Evolutionary conservation across 2,797 vertebrate species (phyloP).

Genomic region (Microhierax caerulescens): DNA sequence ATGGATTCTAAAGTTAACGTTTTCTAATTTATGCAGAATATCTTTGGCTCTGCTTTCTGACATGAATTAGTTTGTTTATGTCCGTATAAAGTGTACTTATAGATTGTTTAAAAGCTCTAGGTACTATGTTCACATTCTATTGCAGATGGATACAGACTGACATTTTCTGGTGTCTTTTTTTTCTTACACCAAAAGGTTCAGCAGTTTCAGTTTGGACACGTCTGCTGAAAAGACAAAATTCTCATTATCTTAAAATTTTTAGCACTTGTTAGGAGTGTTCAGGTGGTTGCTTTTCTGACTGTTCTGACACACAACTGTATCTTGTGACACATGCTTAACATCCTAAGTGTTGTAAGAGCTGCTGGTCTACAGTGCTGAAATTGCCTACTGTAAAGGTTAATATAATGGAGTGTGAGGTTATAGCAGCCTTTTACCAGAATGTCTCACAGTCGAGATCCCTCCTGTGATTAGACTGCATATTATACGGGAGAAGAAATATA

Average conservation of each 20-base stretch:
- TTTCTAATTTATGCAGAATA: conserved; percentile 1
- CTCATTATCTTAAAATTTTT: background rate
- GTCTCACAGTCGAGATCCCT: background rate
- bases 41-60: conserved; percentile 28
- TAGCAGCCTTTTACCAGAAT: background rate
- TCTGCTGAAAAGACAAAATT: background rate
- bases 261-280: background rate
- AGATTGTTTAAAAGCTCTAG: background rate
- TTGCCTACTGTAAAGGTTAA: conserved; percentile 43
- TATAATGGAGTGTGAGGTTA: background rate
- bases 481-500: background rate
- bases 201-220: background rate
- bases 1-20: background rate
- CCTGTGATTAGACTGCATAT: background rate
- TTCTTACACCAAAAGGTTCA: background rate
- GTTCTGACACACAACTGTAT: background rate
- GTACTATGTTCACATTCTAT: background rate
- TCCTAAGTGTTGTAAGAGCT: conserved; percentile 27
- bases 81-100: background rate
- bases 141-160: background rate
- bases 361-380: background rate
- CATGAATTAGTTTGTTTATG: background rate
- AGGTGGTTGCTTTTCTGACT: conserved; percentile 22
- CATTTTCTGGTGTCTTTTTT: background rate
- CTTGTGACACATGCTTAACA: conserved; percentile 15